phyloP scores from a whole-genome alignment of 2,888 invertebrate species.

The Rhyacophila evoluta region DNA sequence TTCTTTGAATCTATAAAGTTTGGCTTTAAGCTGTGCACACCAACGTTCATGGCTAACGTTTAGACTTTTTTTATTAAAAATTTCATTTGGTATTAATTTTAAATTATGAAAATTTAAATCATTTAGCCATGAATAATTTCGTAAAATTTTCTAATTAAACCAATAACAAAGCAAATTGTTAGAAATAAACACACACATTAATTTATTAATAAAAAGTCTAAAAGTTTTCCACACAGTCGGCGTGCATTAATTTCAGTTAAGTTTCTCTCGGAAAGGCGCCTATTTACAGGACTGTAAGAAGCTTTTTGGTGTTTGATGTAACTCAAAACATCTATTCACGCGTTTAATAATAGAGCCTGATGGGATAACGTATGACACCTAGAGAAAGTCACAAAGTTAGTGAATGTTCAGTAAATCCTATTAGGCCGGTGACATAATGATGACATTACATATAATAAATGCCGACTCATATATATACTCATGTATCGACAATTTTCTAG shows the following conservation, averaged over 20 bases:
- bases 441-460: too few species aligned
- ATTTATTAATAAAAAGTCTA: background rate
- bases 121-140: too few species aligned
- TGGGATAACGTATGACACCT: background rate
- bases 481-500: too few species aligned
- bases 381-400: background rate
- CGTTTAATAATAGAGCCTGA: background rate
- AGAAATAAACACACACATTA: background rate
- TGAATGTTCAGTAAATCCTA: too few species aligned
- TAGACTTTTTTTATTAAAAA: too few species aligned
- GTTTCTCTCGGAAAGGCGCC: background rate
- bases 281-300: background rate
- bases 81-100: too few species aligned
- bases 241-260: slow-evolving; percentile 4
- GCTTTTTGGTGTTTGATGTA: background rate
- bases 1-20: too few species aligned
- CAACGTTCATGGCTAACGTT: too few species aligned
- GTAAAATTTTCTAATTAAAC: background rate
- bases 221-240: background rate
- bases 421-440: too few species aligned
- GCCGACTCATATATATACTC: too few species aligned
- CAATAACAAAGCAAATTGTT: background rate
- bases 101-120: too few species aligned
- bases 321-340: background rate
- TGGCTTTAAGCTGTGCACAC: too few species aligned